These are phyloP conservation scores for Gobionotothen gibberifrons DNA, from an alignment of 2,797 vertebrate species.

Conservation along the genomic window DNA sequence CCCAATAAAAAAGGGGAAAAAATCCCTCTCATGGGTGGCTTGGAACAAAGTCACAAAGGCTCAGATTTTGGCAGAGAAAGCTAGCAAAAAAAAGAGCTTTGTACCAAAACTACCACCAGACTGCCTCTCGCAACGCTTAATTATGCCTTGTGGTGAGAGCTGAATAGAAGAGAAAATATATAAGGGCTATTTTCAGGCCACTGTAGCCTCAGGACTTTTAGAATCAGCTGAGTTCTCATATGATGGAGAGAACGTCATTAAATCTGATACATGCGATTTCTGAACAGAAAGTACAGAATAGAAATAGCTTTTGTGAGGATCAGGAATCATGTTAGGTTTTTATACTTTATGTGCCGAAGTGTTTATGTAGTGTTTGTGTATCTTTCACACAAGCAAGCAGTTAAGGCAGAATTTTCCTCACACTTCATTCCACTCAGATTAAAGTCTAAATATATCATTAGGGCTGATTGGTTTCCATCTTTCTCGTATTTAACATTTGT, in stretches of 20 bases:
- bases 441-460: background rate
- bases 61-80: constrained; percentile 64
- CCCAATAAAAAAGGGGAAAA: constrained; percentile 71
- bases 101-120: constrained; percentile 56
- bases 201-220: constrained; percentile 41
- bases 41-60: constrained; percentile 64
- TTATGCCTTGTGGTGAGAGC: constrained; percentile 54
- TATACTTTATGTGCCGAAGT: background rate
- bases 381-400: background rate
- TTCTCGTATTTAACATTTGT: no score
- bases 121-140: constrained; percentile 65
- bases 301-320: constrained; percentile 12
- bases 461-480: no score
- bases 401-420: background rate
- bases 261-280: constrained; percentile 24
- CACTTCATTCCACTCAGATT: background rate
- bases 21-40: constrained; percentile 56
- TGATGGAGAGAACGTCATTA: constrained; percentile 51
- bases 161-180: constrained; percentile 51
- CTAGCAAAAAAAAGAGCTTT: constrained; percentile 44
- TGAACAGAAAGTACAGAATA: constrained; percentile 8
- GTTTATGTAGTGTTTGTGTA: background rate
- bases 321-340: background rate
- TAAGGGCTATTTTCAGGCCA: constrained; percentile 48
- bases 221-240: constrained; percentile 76